Conservation (phyloP, 2,797 vertebrate genomes). For the Tragopan temminckii region DNA sequence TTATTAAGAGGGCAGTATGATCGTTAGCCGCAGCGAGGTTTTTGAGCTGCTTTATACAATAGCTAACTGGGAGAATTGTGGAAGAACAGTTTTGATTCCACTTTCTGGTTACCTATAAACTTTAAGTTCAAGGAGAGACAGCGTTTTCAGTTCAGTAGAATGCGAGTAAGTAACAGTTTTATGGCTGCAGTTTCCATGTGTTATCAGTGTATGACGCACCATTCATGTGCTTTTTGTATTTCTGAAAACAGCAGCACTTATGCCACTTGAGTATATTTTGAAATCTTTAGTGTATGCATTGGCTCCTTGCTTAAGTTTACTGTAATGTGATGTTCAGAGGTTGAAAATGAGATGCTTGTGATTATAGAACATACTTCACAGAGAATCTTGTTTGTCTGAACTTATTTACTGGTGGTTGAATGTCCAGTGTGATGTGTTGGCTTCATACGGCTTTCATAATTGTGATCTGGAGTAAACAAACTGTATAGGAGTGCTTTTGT, state of each 20-base stretch:
- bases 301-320: background rate
- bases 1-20: background rate
- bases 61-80: background rate
- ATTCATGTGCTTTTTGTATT: background rate
- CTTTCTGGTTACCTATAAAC: background rate
- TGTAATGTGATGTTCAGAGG: background rate
- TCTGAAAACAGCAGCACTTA: background rate
- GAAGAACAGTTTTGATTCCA: background rate
- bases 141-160: background rate
- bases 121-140: background rate
- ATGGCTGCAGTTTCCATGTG: background rate
- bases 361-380: background rate
- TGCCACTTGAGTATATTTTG: background rate
- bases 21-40: background rate
- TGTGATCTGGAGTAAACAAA: background rate
- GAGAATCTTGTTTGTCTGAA: background rate
- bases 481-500: background rate
- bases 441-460: background rate
- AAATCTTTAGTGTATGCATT: background rate
- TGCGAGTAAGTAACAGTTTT: background rate
- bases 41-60: background rate
- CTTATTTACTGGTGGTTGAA: background rate
- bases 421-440: background rate
- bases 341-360: background rate
- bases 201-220: background rate